Conservation (phyloP, 2,797 vertebrate species). For the Saxicola maurus region DNA sequence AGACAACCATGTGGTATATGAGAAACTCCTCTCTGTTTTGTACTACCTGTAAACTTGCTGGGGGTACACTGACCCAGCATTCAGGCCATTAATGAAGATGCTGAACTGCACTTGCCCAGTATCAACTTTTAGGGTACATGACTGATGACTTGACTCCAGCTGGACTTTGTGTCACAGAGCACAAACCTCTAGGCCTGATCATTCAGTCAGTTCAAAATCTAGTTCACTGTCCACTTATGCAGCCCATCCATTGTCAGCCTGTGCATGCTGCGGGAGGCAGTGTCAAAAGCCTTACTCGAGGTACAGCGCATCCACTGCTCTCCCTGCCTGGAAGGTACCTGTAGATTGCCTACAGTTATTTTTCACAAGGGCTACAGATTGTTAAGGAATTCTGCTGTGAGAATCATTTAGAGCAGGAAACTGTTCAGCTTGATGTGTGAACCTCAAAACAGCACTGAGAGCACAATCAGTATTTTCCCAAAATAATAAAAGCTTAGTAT, state of each 20-base stretch:
- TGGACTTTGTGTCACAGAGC: neutral
- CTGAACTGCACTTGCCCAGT: neutral
- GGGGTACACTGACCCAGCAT: neutral
- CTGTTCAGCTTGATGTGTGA: neutral
- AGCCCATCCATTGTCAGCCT: neutral
- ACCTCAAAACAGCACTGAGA: neutral
- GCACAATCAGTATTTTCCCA: neutral
- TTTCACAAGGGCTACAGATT: neutral
- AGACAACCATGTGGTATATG: neutral
- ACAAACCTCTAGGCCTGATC: fast-evolving
- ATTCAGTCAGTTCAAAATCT: neutral
- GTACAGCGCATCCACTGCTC: neutral
- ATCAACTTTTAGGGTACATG: neutral
- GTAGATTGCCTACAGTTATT: neutral
- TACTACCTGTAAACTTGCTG: neutral
- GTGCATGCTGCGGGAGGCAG: neutral
- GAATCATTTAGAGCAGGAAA: neutral
- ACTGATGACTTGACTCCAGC: neutral
- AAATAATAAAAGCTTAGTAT: neutral
- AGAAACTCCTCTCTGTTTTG: neutral
- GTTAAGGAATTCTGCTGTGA: neutral
- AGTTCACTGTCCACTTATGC: neutral
- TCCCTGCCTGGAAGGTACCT: neutral
- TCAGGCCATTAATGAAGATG: neutral
- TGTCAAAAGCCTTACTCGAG: neutral